These are phyloP conservation scores for Pachycephala philippinensis DNA, from an alignment of 2,113 vertebrate genomes.

Conservation along the genomic window DNA sequence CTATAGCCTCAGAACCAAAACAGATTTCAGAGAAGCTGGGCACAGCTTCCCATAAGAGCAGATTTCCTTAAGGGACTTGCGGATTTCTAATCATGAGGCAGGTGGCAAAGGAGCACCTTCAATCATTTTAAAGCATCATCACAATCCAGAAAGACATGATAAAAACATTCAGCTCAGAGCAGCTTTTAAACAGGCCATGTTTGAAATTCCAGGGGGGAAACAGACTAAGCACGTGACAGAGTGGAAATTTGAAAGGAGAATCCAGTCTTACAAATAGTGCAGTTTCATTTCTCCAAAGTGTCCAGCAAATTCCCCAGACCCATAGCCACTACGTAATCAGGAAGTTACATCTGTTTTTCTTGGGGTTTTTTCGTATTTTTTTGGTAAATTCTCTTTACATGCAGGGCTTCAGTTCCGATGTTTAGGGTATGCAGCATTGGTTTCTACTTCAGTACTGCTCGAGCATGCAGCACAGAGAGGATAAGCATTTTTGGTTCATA, in stretches of 20 bases:
- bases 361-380: not conserved
- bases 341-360: not conserved
- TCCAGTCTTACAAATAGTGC: not conserved
- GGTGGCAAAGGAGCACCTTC: not conserved
- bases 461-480: not conserved
- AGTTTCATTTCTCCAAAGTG: slow-evolving; percentile 14
- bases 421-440: not conserved
- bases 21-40: not conserved
- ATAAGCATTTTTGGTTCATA: not conserved
- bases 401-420: not conserved
- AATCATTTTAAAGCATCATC: not conserved
- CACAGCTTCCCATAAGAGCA: not conserved
- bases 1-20: not conserved
- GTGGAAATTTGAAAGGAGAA: not conserved
- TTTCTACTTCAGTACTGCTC: not conserved
- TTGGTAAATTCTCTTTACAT: not conserved
- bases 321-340: not conserved
- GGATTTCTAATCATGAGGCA: not conserved
- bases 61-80: not conserved
- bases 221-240: rapidly evolving
- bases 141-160: not conserved
- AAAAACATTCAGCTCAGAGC: not conserved
- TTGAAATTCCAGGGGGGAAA: not conserved
- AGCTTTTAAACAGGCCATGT: not conserved
- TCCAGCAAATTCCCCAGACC: not conserved